Evolutionary conservation across 2,797 vertebrate species (phyloP), one percentile per base, ranked within the genome.

Genomic region (Tangara arthus): DNA sequence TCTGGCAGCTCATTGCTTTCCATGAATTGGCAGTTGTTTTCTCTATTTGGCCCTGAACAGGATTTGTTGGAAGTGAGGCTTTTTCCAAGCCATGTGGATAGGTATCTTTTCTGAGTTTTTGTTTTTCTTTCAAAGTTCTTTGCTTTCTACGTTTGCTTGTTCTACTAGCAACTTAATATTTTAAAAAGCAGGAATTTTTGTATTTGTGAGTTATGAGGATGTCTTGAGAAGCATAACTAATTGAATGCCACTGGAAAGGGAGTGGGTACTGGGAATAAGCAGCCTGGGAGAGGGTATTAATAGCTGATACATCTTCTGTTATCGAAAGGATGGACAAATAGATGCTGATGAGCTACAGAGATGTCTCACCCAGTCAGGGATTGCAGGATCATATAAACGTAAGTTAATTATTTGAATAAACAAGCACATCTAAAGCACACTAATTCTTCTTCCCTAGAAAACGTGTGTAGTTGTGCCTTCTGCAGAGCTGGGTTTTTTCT

Each of bases 301-400:
- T 60, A 89, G 77, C 64, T 96, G 70, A 94, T 90, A 11, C 72
- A 59, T 94, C 71, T 96, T 84, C 76, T 90, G 32, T 94, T 89
- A 57, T 47, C 41, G 4, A 91, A 96, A 99, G 99, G 99, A 99
- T 92, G 99, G 99, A 53, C 99, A 99, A 77, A 99, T 99, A 96
- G 99, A 99, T 89, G 98, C 99, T 28, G 99, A 99, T 15, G 99
- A 99, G 97, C 98, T 99, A 88, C 99, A 99, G 98, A 96, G 97
- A 84, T 99, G 99, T 97, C 98, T 99, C 93, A 99, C 99, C 3
- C 98, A 99, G 85, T 98, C 99, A 2, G 99, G 99, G 95, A 98
- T 99, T 95, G 97, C 98, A 53, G 99, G 99, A 78, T 97, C 98
- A 0, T 99, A 99, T 96, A 99, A 99, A 97, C 99, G 99, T 99